These are phyloP conservation scores for Pelmatolapia mariae DNA, from an alignment of 2,113 vertebrate genomes.

Conservation along the genomic window DNA sequence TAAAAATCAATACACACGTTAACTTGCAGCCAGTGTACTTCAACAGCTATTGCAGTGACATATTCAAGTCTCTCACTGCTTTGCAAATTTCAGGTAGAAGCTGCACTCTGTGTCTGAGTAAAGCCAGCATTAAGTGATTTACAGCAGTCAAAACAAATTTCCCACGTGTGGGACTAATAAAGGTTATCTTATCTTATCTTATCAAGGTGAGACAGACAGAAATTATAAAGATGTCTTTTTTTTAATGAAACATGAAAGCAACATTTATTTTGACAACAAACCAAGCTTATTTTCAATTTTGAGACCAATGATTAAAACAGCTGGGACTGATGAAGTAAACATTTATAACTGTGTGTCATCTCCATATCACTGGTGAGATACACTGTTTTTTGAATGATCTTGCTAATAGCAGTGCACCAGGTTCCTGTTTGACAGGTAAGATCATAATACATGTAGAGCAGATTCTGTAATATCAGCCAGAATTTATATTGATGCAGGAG, in stretches of 20 bases:
- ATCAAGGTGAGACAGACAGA: background rate
- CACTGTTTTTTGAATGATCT: background rate
- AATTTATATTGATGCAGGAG: background rate
- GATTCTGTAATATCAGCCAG: background rate
- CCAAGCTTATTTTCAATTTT: background rate
- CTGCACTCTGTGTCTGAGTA: background rate
- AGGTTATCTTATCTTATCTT: too few relatives aligned
- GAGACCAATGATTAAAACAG: background rate
- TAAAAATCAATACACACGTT: background rate
- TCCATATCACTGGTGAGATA: fast-evolving
- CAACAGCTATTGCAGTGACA: fast-evolving
- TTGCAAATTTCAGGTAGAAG: background rate
- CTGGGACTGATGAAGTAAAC: background rate
- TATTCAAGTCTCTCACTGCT: background rate
- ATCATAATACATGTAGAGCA: background rate
- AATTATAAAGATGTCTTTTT: background rate
- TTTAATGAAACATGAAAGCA: background rate
- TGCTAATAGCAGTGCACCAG: fast-evolving
- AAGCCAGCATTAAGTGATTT: background rate
- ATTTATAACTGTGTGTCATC: background rate
- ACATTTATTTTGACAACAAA: background rate
- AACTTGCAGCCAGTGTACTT: background rate
- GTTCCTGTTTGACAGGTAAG: fast-evolving
- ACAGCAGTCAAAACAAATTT: background rate
- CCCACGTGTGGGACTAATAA: too few relatives aligned